A percentile compares a stretch with the other conserved stretches of the same genome.
These are phyloP conservation scores for Elanus axillaris DNA, from an alignment of 2,113 vertebrate species.

Conservation along the genomic window DNA sequence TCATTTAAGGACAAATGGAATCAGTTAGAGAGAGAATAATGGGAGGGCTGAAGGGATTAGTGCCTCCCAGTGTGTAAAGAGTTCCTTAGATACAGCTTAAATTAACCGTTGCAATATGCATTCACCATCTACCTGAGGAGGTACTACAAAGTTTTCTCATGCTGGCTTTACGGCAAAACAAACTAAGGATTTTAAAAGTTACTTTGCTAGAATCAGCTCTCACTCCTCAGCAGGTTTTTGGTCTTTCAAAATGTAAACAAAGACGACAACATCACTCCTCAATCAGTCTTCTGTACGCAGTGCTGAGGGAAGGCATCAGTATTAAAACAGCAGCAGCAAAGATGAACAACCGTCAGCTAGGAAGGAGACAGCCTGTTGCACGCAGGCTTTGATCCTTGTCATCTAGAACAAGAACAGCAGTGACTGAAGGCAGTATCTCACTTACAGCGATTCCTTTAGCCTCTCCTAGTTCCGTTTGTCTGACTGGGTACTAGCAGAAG, in stretches of 20 bases:
- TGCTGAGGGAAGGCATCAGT: neutral
- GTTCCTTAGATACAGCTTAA: neutral
- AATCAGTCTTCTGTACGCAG: neutral
- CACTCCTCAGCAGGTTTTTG: neutral
- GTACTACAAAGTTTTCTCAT: neutral
- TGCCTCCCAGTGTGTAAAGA: neutral
- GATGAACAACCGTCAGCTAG: neutral
- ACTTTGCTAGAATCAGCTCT: neutral
- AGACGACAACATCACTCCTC: neutral
- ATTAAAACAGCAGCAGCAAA: neutral
- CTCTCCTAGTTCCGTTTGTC: neutral
- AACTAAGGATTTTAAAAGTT: neutral
- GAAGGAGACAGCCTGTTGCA: neutral
- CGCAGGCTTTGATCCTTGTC: neutral
- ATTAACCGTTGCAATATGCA: neutral
- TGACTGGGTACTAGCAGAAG: neutral
- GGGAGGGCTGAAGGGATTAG: neutral
- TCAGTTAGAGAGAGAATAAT: neutral
- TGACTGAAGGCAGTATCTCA: neutral
- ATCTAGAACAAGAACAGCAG: neutral
- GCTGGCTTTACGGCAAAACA: neutral
- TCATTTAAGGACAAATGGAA: neutral
- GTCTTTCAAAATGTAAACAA: neutral
- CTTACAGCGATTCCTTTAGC: neutral
- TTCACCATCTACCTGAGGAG: neutral